Evolutionary conservation across 2,113 vertebrate genomes (phyloP), one percentile per base, ranked within the genome.

Genomic region (Seriola rivoliana): DNA sequence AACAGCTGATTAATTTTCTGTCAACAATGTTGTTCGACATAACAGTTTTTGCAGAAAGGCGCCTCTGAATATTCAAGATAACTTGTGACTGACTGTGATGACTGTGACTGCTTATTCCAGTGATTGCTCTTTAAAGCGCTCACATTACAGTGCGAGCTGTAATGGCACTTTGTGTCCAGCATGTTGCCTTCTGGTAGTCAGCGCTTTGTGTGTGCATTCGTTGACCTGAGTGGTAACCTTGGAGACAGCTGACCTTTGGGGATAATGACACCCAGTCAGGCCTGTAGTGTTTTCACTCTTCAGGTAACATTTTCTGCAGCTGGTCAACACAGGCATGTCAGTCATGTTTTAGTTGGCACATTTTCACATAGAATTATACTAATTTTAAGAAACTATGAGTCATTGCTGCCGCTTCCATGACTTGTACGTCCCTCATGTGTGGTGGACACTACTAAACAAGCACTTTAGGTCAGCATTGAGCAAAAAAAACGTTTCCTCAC

Each of bases 181-280:
- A 7, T 34, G 69, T 82, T 60, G 66, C 55, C 55, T 82, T 46
- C n/a, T 34, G 63, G 83, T 36, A 55, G 65, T 73, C 77, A 17
- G 52, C 66, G 6, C 40, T 32, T 23, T 55, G 36, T 46, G 44
- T 77, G 73, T 72, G 71, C 71, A 42, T 83, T 71, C 52, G 46
- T 82, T 84, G 84, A 88, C 86, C 90, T 78, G 4, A 75, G 34
- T 13, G 3, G 84, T 87, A 84, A 87, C 85, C 78, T 54, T 69
- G 70, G 67, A 52, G 76, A 89, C 75, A 16, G 75, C 40, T 67
- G 85, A 88, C 83, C 81, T 84, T 52, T 71, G 32, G 75, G 59
- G 67, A 57, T 86, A 64, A 77, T 75, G 72, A 60, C 46, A 60
- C 62, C 55, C 52, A 71, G 67, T 11, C 32, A 52, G 29, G 36